Conservation (phyloP, 1,140 invertebrate species). For the Drosophila mojavensis region DNA sequence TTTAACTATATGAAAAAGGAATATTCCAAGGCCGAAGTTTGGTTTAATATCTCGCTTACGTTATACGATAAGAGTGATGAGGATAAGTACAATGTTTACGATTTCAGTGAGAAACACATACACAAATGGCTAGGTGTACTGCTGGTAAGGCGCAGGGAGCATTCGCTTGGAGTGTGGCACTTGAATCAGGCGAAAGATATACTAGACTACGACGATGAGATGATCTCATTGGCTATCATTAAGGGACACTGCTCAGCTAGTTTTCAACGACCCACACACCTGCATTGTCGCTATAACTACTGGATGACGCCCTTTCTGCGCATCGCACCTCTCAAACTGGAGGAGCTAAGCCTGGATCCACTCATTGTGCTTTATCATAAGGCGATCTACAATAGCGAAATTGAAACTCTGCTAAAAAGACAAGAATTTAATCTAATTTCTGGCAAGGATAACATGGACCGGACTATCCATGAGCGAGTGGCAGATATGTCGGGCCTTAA, state of each 20-base stretch:
- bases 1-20: constrained; percentile 10
- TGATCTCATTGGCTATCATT: background rate
- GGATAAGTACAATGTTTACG: background rate
- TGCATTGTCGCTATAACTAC: constrained; percentile 92
- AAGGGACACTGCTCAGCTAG: constrained; percentile 4
- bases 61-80: background rate
- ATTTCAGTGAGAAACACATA: background rate
- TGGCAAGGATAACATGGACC: constrained; percentile 88
- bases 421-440: too few relatives aligned
- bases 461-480: constrained; percentile 89
- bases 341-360: constrained; percentile 93
- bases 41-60: constrained; percentile 31
- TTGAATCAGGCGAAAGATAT: background rate
- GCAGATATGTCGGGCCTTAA: constrained; percentile 88
- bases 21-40: constrained; percentile 12
- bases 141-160: background rate
- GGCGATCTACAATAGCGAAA: constrained; percentile 94
- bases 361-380: constrained; percentile 95
- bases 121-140: background rate
- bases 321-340: constrained; percentile 95
- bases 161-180: background rate
- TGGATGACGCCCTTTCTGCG: constrained; percentile 90
- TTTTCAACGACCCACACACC: constrained; percentile 47
- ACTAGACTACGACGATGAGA: background rate
- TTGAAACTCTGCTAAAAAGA: constrained; percentile 92